Evolutionary conservation across 1,140 invertebrate species (phyloP), one percentile per base, ranked within the genome.

Genomic region (Pararge aegeria): DNA sequence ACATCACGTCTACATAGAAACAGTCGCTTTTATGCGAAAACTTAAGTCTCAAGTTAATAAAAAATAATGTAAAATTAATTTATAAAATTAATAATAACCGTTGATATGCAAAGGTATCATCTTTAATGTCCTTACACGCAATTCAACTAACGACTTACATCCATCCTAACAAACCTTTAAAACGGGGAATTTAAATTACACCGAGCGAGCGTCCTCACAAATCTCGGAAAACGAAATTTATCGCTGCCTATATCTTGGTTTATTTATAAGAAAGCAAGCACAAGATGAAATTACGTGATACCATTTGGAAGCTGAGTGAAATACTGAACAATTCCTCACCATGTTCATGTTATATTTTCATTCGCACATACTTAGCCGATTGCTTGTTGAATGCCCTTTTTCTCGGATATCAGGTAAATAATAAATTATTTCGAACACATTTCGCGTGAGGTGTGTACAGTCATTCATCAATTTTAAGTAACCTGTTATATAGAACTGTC

Each of bases 231-330:
- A 64, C 70, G 74, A 73, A 85, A 88, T 88, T 87, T 86, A 88
- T 88, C 63, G 80, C 74, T 71, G 74, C 78, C 82, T 87, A 88
- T 87, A 85, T 71, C 66, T 73, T 85, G 78, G 74, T 85, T 88
- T 88, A 88, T 88, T 88, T 88, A 88, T 88, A 88, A 88, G 85
- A 88, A 85, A 82, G 79, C 80, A 74, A 67, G 70, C 58, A 54
- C 67, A 80, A 86, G 81, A 87, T 86, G 82, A 85, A 88, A 88
- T 86, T 88, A 88, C 83, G 83, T 88, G 83, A 88, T 86, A 85
- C 82, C 79, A 86, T 86, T 88, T 75, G 70, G 75, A 81, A 82
- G 80, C 75, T 75, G 80, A 88, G 83, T 85, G 83, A 88, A 78
- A 80, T 80, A 85, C 73, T 63, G 67, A 72, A 48, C 37, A 50